These are phyloP conservation scores for Ferdinandea cuprea DNA, from an alignment of 2,888 invertebrate species.

Conservation along the genomic window DNA sequence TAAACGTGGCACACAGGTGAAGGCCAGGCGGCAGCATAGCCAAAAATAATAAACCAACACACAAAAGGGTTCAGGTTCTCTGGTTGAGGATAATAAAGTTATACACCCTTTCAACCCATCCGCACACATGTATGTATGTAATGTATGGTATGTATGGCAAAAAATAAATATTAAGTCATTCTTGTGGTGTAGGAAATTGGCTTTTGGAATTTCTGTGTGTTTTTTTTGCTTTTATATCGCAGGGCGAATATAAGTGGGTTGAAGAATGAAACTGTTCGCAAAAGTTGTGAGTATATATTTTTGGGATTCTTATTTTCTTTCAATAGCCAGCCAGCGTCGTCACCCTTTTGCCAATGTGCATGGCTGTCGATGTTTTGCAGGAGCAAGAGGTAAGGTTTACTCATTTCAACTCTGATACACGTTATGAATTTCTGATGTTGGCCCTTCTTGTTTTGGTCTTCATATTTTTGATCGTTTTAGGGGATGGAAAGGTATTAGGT, in stretches of 20 bases:
- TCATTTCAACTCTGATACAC: slow-evolving; percentile 5
- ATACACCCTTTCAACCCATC: slow-evolving; percentile 8
- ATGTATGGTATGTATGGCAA: no score
- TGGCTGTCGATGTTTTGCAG: slow-evolving; percentile 11
- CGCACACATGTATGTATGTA: no score
- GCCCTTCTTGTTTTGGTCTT: slow-evolving; percentile 21
- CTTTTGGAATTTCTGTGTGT: slow-evolving; percentile 3
- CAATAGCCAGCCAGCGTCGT: slow-evolving; percentile 4
- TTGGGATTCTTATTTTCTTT: slow-evolving; percentile 24
- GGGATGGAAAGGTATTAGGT: no score
- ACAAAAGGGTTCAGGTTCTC: slow-evolving; percentile 32
- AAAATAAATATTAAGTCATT: slow-evolving; percentile 36
- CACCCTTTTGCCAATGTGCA: not conserved
- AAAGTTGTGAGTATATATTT: not conserved
- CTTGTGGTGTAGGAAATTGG: slow-evolving; percentile 35
- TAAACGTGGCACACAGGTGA: not conserved
- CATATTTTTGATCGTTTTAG: slow-evolving; percentile 37
- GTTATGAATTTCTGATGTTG: slow-evolving; percentile 60
- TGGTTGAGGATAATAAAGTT: slow-evolving; percentile 26
- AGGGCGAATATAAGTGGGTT: not conserved
- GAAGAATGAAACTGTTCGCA: slow-evolving; percentile 17
- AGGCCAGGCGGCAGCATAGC: no score
- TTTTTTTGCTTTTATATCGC: not conserved
- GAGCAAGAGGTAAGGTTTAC: not conserved
- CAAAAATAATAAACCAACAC: not conserved